Evolutionary conservation across 2,113 vertebrate species (phyloP).

Genomic region (Ochotona curzoniae): DNA sequence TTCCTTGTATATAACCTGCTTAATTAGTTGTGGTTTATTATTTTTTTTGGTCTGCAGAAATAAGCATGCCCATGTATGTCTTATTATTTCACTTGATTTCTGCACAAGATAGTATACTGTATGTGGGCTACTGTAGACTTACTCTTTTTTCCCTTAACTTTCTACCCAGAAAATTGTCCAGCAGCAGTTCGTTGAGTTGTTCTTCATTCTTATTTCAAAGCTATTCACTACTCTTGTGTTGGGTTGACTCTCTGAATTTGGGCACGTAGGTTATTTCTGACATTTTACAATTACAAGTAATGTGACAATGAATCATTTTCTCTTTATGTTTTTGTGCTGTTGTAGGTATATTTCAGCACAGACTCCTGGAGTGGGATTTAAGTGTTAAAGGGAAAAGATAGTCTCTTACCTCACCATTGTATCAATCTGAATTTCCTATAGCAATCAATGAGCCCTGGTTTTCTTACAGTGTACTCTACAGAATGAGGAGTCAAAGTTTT

Average conservation of each 20-base stretch:
- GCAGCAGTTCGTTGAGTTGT: not conserved
- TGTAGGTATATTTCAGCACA: not conserved
- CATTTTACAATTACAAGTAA: not conserved
- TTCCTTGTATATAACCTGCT: not conserved
- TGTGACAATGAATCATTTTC: not conserved
- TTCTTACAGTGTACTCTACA: not conserved
- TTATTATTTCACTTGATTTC: constrained; percentile 4
- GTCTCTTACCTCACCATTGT: not conserved
- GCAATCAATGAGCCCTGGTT: not conserved
- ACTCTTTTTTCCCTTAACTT: not conserved
- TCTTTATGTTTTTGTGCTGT: not conserved
- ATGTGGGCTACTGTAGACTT: not conserved
- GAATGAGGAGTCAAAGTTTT: not conserved
- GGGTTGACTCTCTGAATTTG: not conserved
- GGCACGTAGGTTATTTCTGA: not conserved
- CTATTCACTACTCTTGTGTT: not conserved
- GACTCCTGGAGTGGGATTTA: not conserved
- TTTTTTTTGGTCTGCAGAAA: not conserved
- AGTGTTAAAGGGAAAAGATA: not conserved
- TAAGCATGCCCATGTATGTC: not conserved
- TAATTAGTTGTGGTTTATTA: not conserved
- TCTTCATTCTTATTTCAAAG: not conserved
- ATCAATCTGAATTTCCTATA: not conserved
- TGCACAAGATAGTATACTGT: not conserved
- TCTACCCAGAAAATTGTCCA: not conserved